Conservation (phyloP, 2,888 invertebrate genomes). For the Noctua comes region DNA sequence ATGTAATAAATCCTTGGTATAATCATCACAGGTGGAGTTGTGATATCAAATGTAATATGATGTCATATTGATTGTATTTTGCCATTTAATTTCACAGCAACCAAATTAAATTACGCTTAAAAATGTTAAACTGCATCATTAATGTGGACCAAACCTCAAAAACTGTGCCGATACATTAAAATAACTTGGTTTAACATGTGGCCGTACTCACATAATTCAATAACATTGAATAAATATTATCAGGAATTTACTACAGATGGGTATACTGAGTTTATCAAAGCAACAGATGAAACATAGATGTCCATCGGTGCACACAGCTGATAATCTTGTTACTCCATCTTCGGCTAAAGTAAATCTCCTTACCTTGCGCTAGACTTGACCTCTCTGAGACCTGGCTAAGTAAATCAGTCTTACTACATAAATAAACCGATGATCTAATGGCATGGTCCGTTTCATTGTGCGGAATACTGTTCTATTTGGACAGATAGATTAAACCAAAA, state of each 20-base stretch:
- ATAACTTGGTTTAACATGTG: background rate
- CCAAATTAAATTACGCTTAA: background rate
- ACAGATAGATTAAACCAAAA: background rate
- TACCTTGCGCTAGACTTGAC: background rate
- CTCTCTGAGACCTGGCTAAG: conserved; percentile 6
- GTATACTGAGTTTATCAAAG: background rate
- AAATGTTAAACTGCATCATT: background rate
- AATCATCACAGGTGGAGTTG: background rate
- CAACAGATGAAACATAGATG: background rate
- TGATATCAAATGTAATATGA: background rate
- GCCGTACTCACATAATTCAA: background rate
- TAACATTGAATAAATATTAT: background rate
- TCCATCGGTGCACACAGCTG: conserved; percentile 11
- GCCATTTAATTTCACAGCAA: background rate
- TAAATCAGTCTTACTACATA: conserved; percentile 18
- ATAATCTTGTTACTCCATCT: conserved; percentile 23
- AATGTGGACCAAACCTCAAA: background rate
- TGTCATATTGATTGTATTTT: background rate
- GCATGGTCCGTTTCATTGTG: background rate
- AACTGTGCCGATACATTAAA: background rate
- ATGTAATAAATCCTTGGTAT: background rate
- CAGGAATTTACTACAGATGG: too few species aligned
- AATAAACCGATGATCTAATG: background rate
- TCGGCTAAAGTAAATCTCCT: conserved; percentile 31
- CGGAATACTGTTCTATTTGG: background rate